phyloP scores from a whole-genome alignment of 2,888 invertebrate genomes.

The Oxycera nigricornis region DNA sequence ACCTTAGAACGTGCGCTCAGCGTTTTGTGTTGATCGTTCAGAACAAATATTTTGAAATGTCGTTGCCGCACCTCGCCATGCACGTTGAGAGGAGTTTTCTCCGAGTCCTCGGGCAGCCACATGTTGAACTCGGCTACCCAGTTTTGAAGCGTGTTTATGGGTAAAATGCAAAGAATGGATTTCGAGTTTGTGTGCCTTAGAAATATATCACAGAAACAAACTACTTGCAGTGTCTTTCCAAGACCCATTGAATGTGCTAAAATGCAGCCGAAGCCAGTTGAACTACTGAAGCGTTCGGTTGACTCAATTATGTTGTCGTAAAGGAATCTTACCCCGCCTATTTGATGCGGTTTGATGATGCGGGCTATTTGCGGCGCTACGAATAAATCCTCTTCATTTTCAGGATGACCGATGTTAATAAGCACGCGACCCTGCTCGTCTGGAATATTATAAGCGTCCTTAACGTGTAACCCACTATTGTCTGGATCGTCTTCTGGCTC shows the following conservation, averaged over 20 bases:
- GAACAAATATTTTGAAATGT: conserved; percentile 84
- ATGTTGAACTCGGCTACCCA: conserved; percentile 97
- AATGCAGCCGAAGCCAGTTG: conserved; percentile 95
- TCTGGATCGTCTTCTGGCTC: conserved; percentile 84
- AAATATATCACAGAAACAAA: conserved; percentile 96
- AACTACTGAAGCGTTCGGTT: conserved; percentile 82
- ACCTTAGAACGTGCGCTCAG: conserved; percentile 87
- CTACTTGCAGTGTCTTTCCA: conserved; percentile 97
- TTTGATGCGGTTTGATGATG: conserved; percentile 95
- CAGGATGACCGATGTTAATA: conserved; percentile 92
- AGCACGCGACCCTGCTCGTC: conserved; percentile 91
- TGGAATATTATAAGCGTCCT: conserved; percentile 88
- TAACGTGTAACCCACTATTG: conserved; percentile 92
- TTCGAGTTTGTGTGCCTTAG: conserved; percentile 87
- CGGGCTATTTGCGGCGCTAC: conserved; percentile 89
- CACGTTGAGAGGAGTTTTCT: conserved; percentile 65
- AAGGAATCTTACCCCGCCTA: conserved; percentile 92
- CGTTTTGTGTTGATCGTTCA: conserved; percentile 95
- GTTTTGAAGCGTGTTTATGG: conserved; percentile 97
- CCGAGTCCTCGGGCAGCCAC: conserved; percentile 86
- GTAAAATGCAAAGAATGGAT: conserved; percentile 95
- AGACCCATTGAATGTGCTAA: conserved; percentile 99
- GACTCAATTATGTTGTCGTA: conserved; percentile 98
- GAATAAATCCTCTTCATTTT: conserved; percentile 89
- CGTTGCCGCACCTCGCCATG: conserved; percentile 78